Evolutionary conservation across 2,888 invertebrate genomes (phyloP).

Genomic region (Sphinx pinastri): DNA sequence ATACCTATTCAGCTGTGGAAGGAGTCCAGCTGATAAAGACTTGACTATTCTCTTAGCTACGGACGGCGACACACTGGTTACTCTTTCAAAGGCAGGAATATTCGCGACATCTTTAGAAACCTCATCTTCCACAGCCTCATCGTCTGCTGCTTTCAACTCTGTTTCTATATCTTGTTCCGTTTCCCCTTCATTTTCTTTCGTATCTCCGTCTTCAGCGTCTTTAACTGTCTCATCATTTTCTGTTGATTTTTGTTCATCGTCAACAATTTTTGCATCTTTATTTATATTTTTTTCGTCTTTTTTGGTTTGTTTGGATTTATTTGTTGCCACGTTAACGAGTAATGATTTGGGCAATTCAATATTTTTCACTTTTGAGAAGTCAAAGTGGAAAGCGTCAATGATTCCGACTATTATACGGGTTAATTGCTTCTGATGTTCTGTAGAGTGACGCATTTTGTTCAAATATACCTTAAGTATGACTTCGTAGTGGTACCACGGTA

Average conservation of each 20-base stretch:
- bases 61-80: constrained; percentile 85
- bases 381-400: constrained; percentile 96
- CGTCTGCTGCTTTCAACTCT: constrained; percentile 68
- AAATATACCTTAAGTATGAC: constrained; percentile 92
- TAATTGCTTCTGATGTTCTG: constrained; percentile 92
- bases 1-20: constrained; percentile 91
- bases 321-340: constrained; percentile 52
- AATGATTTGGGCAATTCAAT: constrained; percentile 69
- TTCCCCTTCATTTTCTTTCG: constrained; percentile 40
- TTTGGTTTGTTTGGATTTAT: constrained; percentile 36
- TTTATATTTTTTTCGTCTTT: constrained; percentile 26
- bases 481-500: constrained; percentile 96
- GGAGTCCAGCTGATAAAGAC: constrained; percentile 87
- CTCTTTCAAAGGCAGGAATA: constrained; percentile 69
- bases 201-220: constrained; percentile 41
- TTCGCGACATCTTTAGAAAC: constrained; percentile 55
- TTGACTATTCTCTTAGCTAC: constrained; percentile 90
- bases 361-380: constrained; percentile 86
- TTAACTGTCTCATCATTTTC: constrained; percentile 30
- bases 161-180: constrained; percentile 59
- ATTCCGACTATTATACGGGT: constrained; percentile 90
- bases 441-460: constrained; percentile 87
- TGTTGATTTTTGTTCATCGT: constrained; percentile 16
- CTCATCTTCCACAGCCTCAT: constrained; percentile 65
- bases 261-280: constrained; percentile 42